A percentile compares a stretch with the other conserved stretches of the same genome.
Conservation (phyloP, 53 echinoderm and acorn worm genomes). For the Zoroaster sp. region DNA sequence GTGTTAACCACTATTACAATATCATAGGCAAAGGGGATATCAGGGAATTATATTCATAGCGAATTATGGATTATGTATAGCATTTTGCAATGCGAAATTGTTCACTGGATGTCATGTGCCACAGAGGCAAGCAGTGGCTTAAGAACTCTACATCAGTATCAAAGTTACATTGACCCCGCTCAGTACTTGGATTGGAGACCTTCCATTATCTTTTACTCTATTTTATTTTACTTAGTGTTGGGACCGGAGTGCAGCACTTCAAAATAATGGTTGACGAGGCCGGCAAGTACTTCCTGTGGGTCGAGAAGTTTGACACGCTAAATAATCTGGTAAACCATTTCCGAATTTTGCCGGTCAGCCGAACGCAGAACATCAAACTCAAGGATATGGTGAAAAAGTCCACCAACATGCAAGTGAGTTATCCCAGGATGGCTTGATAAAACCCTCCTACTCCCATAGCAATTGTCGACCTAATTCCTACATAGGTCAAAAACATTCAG, state of each 20-base stretch:
- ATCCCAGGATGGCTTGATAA: too few relatives aligned
- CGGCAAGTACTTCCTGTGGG: conserved; percentile 65
- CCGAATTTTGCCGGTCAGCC: conserved; percentile 1
- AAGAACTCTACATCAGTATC: background rate
- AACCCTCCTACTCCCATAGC: too few relatives aligned
- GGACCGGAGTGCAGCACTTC: conserved; percentile 63
- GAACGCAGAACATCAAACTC: conserved; percentile 17
- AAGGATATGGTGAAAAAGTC: conserved; percentile 31
- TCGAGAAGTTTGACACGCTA: conserved; percentile 54
- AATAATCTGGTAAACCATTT: conserved; percentile 23
- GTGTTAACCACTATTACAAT: too few relatives aligned
- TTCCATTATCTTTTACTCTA: background rate
- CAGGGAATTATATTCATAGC: too few relatives aligned
- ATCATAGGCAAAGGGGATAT: too few relatives aligned
- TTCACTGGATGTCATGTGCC: too few relatives aligned
- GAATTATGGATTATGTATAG: too few relatives aligned
- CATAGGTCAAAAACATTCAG: too few relatives aligned
- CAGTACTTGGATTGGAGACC: too few relatives aligned
- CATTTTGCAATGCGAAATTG: too few relatives aligned
- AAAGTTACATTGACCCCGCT: background rate
- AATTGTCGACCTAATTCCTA: too few relatives aligned
- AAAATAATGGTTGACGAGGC: conserved; percentile 65
- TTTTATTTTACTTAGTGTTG: background rate
- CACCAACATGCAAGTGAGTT: background rate
- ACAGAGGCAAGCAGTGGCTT: background rate